Evolutionary conservation across 2,888 invertebrate genomes (phyloP).

Genomic region (Luperina testacea): DNA sequence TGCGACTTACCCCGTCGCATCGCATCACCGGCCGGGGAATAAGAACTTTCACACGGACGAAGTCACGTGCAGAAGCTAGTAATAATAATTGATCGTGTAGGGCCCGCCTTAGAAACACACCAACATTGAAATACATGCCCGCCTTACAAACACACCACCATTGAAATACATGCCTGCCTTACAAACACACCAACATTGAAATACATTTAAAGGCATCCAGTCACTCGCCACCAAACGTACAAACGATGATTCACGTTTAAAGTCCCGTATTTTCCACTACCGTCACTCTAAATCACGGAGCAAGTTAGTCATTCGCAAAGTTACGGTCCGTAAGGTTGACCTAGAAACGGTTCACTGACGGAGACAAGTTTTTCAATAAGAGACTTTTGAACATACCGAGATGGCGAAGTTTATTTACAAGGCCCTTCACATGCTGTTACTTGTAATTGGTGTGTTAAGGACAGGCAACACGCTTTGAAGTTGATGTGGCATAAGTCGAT

Average conservation of each 20-base stretch:
- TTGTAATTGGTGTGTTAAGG: conserved; percentile 44
- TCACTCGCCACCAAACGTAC: conserved; percentile 19
- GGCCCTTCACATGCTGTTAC: conserved; percentile 32
- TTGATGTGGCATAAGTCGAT: conserved; percentile 25
- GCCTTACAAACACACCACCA: not conserved
- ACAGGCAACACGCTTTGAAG: conserved; percentile 17
- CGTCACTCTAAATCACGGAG: conserved; percentile 75
- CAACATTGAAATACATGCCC: no score
- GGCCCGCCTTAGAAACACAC: not conserved
- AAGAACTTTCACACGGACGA: not conserved
- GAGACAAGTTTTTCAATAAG: conserved; percentile 84
- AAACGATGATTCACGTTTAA: conserved; percentile 68
- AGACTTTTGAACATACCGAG: conserved; percentile 73
- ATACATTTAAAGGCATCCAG: not conserved
- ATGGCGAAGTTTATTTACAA: conserved; percentile 49
- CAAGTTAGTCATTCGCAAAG: conserved; percentile 77
- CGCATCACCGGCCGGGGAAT: not conserved
- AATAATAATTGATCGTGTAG: not conserved
- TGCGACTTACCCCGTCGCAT: not conserved
- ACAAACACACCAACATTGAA: not conserved
- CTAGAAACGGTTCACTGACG: conserved; percentile 75
- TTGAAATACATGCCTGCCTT: not conserved
- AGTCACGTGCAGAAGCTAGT: not conserved
- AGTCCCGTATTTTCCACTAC: conserved; percentile 71
- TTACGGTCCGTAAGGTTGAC: conserved; percentile 74